A percentile compares a stretch with the other conserved stretches of the same genome.
phyloP scores from a whole-genome alignment of 1,140 invertebrate genomes.

The Drosophila santomea region DNA sequence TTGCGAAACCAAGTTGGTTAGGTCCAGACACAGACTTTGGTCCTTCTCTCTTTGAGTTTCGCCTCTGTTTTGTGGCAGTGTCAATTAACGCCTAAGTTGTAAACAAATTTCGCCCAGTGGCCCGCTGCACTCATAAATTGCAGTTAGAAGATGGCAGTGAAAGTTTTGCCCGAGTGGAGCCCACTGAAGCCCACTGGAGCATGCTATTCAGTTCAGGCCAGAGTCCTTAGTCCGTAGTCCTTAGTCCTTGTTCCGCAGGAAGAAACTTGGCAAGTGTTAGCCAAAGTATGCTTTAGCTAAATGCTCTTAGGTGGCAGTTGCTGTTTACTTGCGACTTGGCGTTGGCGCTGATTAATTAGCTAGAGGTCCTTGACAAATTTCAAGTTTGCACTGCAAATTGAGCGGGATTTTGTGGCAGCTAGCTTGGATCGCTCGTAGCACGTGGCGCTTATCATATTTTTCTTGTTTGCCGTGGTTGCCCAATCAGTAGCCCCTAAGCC shows the following conservation, averaged over 20 bases:
- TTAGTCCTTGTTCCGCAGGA: not conserved
- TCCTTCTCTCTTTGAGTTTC: not conserved
- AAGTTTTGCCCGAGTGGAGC: slow-evolving; percentile 36
- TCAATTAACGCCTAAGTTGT: slow-evolving; percentile 82
- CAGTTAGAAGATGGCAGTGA: slow-evolving; percentile 65
- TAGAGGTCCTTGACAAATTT: slow-evolving; percentile 38
- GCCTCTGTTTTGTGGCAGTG: slow-evolving; percentile 53
- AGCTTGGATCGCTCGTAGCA: slow-evolving; percentile 4
- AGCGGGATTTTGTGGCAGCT: slow-evolving; percentile 26
- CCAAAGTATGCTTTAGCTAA: slow-evolving; percentile 63
- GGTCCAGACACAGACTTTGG: slow-evolving; percentile 24
- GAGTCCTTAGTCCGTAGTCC: no score
- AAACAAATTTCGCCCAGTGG: slow-evolving; percentile 76
- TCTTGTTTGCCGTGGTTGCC: not conserved
- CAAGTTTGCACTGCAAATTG: slow-evolving; percentile 42
- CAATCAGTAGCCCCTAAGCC: slow-evolving; percentile 36
- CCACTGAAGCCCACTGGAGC: slow-evolving; percentile 29
- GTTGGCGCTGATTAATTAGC: slow-evolving; percentile 60
- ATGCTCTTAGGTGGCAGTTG: slow-evolving; percentile 74
- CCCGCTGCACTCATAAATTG: slow-evolving; percentile 78
- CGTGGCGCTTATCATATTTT: slow-evolving; percentile 48
- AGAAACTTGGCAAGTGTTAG: slow-evolving; percentile 57
- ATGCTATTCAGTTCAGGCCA: not conserved
- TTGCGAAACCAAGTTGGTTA: slow-evolving; percentile 62
- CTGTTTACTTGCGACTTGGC: slow-evolving; percentile 74